Evolutionary conservation across 2,888 invertebrate species (phyloP).

Genomic region (Trachelus iudaicus): DNA sequence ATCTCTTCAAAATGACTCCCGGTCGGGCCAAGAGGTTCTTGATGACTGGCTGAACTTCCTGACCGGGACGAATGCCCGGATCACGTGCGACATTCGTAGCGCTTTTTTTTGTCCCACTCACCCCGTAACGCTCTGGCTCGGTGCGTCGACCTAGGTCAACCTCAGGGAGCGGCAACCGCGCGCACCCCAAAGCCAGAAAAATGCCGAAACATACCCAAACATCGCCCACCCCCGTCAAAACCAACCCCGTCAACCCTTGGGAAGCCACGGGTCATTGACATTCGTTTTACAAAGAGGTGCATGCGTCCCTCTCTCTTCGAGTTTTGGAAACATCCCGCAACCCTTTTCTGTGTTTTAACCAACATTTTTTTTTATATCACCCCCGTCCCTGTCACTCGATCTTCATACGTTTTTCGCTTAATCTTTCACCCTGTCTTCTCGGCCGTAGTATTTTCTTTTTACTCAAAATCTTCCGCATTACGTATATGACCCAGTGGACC

Average conservation of each 20-base stretch:
- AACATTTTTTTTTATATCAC: not conserved
- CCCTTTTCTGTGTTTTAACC: not conserved
- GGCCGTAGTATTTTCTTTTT: too few species aligned
- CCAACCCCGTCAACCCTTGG: slow-evolving; percentile 35
- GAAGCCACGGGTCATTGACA: slow-evolving; percentile 44
- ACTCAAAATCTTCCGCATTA: too few species aligned
- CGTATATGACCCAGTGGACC: too few species aligned
- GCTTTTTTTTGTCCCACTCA: not conserved
- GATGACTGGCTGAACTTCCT: not conserved
- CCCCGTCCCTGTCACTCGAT: too few species aligned
- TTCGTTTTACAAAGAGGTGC: slow-evolving; percentile 21
- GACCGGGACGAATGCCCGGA: not conserved
- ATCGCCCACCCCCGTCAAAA: slow-evolving; percentile 23
- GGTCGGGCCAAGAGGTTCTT: not conserved
- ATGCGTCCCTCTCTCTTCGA: not conserved
- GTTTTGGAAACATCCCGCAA: not conserved
- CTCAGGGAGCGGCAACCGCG: slow-evolving; percentile 16
- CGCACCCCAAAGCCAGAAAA: slow-evolving; percentile 39
- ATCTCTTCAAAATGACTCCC: not conserved
- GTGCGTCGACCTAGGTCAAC: slow-evolving; percentile 32
- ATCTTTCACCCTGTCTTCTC: not conserved
- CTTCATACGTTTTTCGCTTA: too few species aligned
- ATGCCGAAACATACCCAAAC: slow-evolving; percentile 42
- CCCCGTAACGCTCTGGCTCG: not conserved
- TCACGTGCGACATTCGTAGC: not conserved